Evolutionary conservation across 2,113 vertebrate genomes (phyloP).

Genomic region (Amia ocellicauda): DNA sequence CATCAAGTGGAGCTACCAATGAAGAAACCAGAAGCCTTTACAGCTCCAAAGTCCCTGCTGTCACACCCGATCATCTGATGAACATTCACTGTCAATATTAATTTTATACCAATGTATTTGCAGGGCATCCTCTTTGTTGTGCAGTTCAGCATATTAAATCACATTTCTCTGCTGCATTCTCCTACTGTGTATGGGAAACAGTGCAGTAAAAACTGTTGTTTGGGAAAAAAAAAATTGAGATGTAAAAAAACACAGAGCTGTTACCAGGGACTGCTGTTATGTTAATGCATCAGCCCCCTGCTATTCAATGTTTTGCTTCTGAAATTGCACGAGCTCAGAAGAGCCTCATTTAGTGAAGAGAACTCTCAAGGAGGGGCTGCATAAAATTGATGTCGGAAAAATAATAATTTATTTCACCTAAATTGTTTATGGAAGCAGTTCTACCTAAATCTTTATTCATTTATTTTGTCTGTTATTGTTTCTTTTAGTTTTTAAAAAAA

Average conservation of each 20-base stretch:
- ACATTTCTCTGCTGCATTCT: too few species aligned
- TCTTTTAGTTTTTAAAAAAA: background rate
- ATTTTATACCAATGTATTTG: too few species aligned
- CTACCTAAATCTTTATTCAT: too few species aligned
- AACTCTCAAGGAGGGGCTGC: background rate
- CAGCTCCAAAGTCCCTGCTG: background rate
- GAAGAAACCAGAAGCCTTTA: background rate
- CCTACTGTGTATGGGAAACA: too few species aligned
- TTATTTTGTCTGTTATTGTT: too few species aligned
- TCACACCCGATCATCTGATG: background rate
- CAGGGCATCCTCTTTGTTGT: too few species aligned
- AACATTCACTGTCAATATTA: background rate
- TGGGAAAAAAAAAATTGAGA: background rate
- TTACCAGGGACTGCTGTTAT: background rate
- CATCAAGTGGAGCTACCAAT: too few species aligned
- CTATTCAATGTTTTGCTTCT: constrained; percentile 6
- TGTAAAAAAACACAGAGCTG: background rate
- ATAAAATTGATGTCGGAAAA: background rate
- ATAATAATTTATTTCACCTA: background rate
- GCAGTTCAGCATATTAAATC: too few species aligned
- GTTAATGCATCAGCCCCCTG: constrained; percentile 5
- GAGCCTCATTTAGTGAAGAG: constrained; percentile 1
- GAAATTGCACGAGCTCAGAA: constrained; percentile 1
- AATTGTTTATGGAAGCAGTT: background rate
- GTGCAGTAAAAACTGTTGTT: too few species aligned